These are phyloP conservation scores for Troglohyphantes excavatus DNA, from an alignment of 2,888 invertebrate species.

Conservation along the genomic window DNA sequence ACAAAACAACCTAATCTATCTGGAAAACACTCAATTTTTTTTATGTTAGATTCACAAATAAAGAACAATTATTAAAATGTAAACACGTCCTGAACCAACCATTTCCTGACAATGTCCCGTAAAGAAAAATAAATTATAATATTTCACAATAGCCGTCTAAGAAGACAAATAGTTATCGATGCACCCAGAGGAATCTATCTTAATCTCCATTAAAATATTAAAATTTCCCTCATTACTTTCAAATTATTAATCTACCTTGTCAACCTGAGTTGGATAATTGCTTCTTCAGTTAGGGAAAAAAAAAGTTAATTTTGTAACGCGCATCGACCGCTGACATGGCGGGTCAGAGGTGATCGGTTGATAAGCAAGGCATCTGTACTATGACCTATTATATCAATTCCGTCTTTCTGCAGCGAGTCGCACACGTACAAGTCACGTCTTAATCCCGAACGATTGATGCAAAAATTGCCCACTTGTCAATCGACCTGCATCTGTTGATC, in stretches of 20 bases:
- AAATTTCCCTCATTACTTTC: constrained; percentile 15
- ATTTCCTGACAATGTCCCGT: too few relatives aligned
- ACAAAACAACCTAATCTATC: too few relatives aligned
- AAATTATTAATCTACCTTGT: constrained; percentile 38
- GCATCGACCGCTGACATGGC: constrained; percentile 30
- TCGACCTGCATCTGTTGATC: constrained; percentile 36
- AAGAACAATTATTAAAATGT: too few relatives aligned
- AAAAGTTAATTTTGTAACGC: constrained; percentile 27
- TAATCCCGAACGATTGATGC: constrained; percentile 58
- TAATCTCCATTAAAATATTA: constrained; percentile 27
- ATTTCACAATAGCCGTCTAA: too few relatives aligned
- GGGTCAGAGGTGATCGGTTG: constrained; percentile 62
- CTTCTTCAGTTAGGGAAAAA: constrained; percentile 2
- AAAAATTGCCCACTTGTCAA: constrained; percentile 49
- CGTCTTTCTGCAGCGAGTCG: constrained; percentile 35
- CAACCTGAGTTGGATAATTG: constrained; percentile 25
- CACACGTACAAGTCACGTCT: constrained; percentile 14
- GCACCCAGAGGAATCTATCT: constrained; percentile 17
- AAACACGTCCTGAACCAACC: too few relatives aligned
- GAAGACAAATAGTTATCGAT: too few relatives aligned
- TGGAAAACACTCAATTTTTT: too few relatives aligned
- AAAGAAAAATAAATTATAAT: too few relatives aligned
- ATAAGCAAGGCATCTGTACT: constrained; percentile 58
- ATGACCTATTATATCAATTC: constrained; percentile 57
- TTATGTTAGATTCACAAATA: too few relatives aligned